Conservation (phyloP, 2,888 invertebrate species). For the Calliopum simillimum region DNA sequence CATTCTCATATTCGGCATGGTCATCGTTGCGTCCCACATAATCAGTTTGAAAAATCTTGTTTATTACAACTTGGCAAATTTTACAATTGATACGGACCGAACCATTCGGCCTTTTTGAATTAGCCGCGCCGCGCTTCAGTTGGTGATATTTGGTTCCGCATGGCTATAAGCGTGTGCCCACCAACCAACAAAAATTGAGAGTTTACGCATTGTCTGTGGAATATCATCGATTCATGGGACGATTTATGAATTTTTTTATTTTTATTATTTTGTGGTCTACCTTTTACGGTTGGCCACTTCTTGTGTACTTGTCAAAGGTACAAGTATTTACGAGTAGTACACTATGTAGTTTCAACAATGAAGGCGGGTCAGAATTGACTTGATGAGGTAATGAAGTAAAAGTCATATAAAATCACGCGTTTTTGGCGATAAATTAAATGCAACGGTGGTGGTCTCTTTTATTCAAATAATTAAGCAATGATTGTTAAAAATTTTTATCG, state of each 20-base stretch:
- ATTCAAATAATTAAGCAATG: no score
- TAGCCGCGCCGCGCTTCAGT: conserved; percentile 22
- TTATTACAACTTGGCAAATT: conserved; percentile 62
- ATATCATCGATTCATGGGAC: no score
- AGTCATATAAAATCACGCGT: not conserved
- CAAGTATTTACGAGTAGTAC: not conserved
- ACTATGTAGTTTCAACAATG: not conserved
- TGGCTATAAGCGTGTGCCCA: conserved; percentile 61
- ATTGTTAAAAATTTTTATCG: no score
- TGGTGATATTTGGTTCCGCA: conserved; percentile 22
- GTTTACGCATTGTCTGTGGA: no score
- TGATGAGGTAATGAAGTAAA: conserved; percentile 36
- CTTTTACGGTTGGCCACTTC: not conserved
- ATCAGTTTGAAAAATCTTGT: conserved; percentile 59
- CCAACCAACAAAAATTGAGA: conserved; percentile 40
- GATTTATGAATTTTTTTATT: no score
- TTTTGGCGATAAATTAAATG: no score
- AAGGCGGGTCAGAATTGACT: conserved; percentile 45
- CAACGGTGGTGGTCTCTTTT: no score
- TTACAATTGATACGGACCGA: conserved; percentile 50
- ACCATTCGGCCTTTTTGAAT: not conserved
- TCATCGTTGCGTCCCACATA: conserved; percentile 38
- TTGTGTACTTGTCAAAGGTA: not conserved
- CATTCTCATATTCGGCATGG: conserved; percentile 54
- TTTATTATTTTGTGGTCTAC: not conserved